phyloP scores from a whole-genome alignment of 2,888 invertebrate genomes.

The Pseudococcus jackbeardsleyi region DNA sequence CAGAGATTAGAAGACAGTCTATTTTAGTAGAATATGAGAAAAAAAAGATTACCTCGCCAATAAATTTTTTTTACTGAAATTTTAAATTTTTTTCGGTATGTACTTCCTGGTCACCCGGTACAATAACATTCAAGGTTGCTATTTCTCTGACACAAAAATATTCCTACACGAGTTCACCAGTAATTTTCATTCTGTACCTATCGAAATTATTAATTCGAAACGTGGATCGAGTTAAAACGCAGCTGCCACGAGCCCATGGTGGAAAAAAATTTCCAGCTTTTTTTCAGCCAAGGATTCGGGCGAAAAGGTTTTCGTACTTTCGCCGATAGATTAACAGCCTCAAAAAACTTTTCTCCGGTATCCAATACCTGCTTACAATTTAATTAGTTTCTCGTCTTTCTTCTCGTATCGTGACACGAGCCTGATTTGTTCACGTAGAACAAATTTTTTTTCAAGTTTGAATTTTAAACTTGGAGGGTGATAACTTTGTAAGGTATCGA shows the following conservation, averaged over 20 bases:
- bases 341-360: not conserved
- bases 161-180: conserved; percentile 22
- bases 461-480: not conserved
- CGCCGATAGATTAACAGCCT: not conserved
- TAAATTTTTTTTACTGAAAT: too few relatives aligned
- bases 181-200: conserved; percentile 32
- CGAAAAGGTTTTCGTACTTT: not conserved
- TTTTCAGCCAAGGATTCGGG: not conserved
- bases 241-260: not conserved
- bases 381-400: not conserved
- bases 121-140: conserved; percentile 55
- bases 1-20: too few relatives aligned
- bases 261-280: not conserved
- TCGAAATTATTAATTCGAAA: not conserved
- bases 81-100: too few relatives aligned
- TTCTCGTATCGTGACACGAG: not conserved
- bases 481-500: too few relatives aligned
- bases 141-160: conserved; percentile 55
- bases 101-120: too few relatives aligned
- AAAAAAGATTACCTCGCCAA: too few relatives aligned
- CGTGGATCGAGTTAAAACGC: not conserved
- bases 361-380: not conserved
- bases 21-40: too few relatives aligned
- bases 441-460: not conserved
- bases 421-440: not conserved